Base-by-base conservation (phyloP, 1,140 invertebrate species). In the Ectropis grisescens region DNA sequence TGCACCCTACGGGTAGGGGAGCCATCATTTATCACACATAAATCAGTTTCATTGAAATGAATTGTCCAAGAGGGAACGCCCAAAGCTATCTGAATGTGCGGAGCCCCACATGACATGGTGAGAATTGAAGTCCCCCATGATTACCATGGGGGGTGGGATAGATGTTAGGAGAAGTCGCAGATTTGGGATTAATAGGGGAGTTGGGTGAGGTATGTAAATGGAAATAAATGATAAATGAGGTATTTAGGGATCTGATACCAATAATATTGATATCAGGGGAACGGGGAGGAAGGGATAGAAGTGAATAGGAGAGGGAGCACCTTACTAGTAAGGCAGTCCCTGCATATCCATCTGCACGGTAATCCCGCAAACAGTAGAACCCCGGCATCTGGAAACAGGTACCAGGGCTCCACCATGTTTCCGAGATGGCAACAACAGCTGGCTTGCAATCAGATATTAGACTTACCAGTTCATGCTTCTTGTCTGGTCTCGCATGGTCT, bases 11-110 rank as follows among this genome's bases (percentile, higher is more conserved):
- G 31, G 2, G 38, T 41, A 8, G 38, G 32, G 6, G 32, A 29
- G 8, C 38, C 38, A 25, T 41, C 38, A 25, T 41, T 41, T 8
- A 41, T 11, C 2, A 41, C 10, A 8, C 26, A 34, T 1, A 41
- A n/a, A 15, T 34, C 30, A 1, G n/a, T 1, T n/a, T 9, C 5
- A 11, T 41, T 26, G 2, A 33, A n/a, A n/a, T n/a, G n/a, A 13
- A 3, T 28, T 4, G 1, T 40, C 25, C 2, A 29, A 1, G 0
- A 41, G 11, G 5, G 9, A 8, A 22, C 9, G 10, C 11, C 12
- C 14, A 11, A 15, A 25, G 1, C 13, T 2, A 14, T 35, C 13
- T 8, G 3, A 11, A 8, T 16, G 1, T 2, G 2, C 3, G 7
- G 26, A 19, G 16, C 16, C 16, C 16, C 16, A 19, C 8, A 8